These are phyloP conservation scores for Periophthalmodon schlosseri DNA, from an alignment of 2,113 vertebrate species.

Conservation along the genomic window DNA sequence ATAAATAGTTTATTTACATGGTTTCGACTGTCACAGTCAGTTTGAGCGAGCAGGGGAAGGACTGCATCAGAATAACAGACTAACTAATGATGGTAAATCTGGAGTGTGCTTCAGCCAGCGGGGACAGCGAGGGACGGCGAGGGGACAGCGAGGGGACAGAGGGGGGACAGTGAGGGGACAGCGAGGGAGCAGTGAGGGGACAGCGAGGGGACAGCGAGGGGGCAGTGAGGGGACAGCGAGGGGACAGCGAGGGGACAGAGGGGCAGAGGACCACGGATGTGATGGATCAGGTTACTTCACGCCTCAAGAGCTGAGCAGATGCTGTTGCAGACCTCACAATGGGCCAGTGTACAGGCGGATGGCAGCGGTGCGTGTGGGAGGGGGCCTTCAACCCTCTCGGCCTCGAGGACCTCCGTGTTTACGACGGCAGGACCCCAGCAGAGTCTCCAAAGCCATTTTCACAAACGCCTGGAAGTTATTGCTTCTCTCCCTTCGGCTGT, in stretches of 20 bases:
- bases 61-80: constrained; percentile 21
- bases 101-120: constrained; percentile 34
- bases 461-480: constrained; percentile 82
- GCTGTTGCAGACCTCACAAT: constrained; percentile 33
- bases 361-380: constrained; percentile 2
- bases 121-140: constrained; percentile 27
- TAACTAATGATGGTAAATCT: constrained; percentile 25
- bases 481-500: constrained; percentile 85
- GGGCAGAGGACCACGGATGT: constrained; percentile 45
- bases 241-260: constrained; percentile 28
- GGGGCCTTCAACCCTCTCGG: constrained; percentile 62
- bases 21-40: constrained; percentile 56
- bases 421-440: constrained; percentile 77
- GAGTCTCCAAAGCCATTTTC: constrained; percentile 81
- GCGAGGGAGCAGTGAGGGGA: constrained; percentile 29
- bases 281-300: constrained; percentile 53
- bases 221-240: constrained; percentile 30
- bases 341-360: constrained; percentile 29
- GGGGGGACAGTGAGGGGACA: constrained; percentile 15
- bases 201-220: constrained; percentile 23
- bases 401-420: constrained; percentile 65
- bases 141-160: constrained; percentile 22
- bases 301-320: constrained; percentile 52
- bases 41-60: constrained; percentile 27
- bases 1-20: constrained; percentile 73